Evolutionary conservation across 2,888 invertebrate genomes (phyloP).

Genomic region (Atrina japonica): DNA sequence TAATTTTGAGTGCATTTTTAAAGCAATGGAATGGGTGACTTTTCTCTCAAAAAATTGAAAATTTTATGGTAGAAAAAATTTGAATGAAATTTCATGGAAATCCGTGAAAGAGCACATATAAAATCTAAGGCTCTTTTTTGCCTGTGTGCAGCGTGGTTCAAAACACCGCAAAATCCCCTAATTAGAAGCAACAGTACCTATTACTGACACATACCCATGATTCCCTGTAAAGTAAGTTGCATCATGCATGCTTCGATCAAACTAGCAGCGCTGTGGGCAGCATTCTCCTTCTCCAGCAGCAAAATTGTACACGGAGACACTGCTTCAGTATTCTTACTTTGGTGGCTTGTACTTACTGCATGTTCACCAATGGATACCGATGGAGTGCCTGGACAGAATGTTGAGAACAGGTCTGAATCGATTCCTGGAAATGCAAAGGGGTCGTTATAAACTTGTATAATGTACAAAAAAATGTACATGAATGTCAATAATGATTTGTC

Average conservation of each 20-base stretch:
- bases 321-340: constrained; percentile 47
- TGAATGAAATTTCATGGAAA: too few relatives aligned
- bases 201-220: constrained; percentile 63
- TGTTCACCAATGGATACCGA: constrained; percentile 37
- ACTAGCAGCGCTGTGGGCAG: constrained; percentile 70
- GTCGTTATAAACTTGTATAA: constrained; percentile 5
- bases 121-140: too few relatives aligned
- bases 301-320: constrained; percentile 68
- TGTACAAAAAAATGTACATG: constrained; percentile 8
- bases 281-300: constrained; percentile 75
- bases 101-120: too few relatives aligned
- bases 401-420: constrained; percentile 39
- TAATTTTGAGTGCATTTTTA: too few relatives aligned
- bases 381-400: constrained; percentile 61
- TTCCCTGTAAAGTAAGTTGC: constrained; percentile 70
- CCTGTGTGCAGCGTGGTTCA: too few relatives aligned
- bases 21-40: too few relatives aligned
- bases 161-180: too few relatives aligned
- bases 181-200: too few relatives aligned
- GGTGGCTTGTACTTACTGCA: constrained; percentile 47
- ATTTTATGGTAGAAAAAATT: too few relatives aligned
- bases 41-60: too few relatives aligned
- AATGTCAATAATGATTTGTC: neutral
- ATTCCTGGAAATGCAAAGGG: constrained; percentile 56
- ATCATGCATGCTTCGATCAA: constrained; percentile 77